Evolutionary conservation across 2,113 vertebrate genomes (phyloP).

Genomic region (Cyrtonyx montezumae): DNA sequence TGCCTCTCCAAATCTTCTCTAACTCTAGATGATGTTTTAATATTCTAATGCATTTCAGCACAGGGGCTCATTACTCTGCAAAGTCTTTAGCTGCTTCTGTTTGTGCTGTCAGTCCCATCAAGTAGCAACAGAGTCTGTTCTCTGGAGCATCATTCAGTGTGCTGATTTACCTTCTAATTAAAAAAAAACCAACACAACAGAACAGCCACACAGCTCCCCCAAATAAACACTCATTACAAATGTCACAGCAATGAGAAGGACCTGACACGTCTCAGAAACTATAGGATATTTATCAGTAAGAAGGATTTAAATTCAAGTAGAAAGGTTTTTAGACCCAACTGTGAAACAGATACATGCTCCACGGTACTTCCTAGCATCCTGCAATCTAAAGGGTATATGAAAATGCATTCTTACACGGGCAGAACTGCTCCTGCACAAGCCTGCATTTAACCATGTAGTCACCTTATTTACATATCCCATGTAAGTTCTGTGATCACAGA

Average conservation of each 20-base stretch:
- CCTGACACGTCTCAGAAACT: background rate
- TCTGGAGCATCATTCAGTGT: slow-evolving; percentile 13
- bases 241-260: slow-evolving; percentile 18
- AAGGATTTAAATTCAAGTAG: background rate
- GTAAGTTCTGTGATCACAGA: background rate
- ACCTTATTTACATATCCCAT: background rate
- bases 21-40: background rate
- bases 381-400: background rate
- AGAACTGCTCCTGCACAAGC: background rate
- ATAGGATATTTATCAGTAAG: background rate
- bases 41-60: background rate
- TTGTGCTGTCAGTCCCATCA: slow-evolving; percentile 31
- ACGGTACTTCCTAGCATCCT: background rate
- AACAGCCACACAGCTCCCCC: background rate
- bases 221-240: background rate
- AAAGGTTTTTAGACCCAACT: background rate
- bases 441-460: background rate
- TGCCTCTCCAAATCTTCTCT: background rate
- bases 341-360: background rate
- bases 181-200: background rate
- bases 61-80: background rate
- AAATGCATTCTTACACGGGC: background rate
- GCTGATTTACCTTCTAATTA: slow-evolving; percentile 41
- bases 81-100: background rate
- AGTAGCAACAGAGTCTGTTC: background rate